Evolutionary conservation across 1,140 invertebrate genomes (phyloP), one percentile per base, ranked within the genome.

Genomic region (Whitmania pigra): DNA sequence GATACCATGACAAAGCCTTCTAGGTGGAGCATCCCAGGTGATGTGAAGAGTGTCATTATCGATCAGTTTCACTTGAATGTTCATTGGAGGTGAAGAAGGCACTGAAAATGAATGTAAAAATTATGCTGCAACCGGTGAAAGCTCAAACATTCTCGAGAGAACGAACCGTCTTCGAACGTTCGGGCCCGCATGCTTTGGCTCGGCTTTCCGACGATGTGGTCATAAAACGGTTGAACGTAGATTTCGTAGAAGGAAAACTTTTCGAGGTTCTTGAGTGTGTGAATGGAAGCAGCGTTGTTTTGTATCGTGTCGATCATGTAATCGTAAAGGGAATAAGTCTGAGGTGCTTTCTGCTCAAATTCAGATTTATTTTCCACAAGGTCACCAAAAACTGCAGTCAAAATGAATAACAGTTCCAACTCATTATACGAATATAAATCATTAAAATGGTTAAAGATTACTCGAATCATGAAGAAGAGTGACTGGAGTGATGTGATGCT

Each of bases 171-270:
- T 78, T 85, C 82, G 22, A 80, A 74, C 5, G 85, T 86, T 69
- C 80, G 77, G 0, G 82, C 81, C 71, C 79, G 82, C 40, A 84
- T 75, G 4, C 80, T 79, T 71, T 83, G 84, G 71, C 82, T 84
- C 6, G 90, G 91, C 75, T 88, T 87, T 0, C 92, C 91, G 76
- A 91, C 89, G 22, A 93, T 87, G 7, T 86, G 88, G 75, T 89
- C 89, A 79, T 88, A 73, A 68, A 69, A 74, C 4, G 74, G 74
- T 25, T 72, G 71, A 22, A 74, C 67, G 53, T 78, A 82, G 89
- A 93, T 63, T 81, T 93, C 90, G 78, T 94, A 94, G 77, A 89
- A 88, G 13, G 89, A 90, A 77, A 87, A 92, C 76, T 92, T 92
- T 69, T 88, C 86, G 22, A 94, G 82, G 77, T 88, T 89, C 6